Conservation (phyloP, 2,113 vertebrate genomes). For the Odobenus rosmarus region DNA sequence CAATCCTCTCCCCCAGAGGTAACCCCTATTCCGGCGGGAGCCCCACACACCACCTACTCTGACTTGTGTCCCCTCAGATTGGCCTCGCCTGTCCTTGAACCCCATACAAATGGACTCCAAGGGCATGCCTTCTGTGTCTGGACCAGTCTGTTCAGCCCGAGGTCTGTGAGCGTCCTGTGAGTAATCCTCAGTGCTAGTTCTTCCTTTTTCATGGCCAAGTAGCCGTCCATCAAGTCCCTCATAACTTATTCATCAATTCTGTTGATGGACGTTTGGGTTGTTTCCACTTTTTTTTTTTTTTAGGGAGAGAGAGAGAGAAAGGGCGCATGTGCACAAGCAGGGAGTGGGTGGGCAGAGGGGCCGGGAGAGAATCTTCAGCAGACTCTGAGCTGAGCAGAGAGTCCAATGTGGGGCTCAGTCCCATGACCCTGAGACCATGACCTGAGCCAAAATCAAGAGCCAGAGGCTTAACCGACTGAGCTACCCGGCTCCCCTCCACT, state of each 20-base stretch:
- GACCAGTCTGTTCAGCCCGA: not conserved
- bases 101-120: not conserved
- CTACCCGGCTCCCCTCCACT: not conserved
- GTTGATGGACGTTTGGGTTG: not conserved
- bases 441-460: not conserved
- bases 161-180: not conserved
- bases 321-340: not conserved
- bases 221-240: not conserved
- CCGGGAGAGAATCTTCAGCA: not conserved
- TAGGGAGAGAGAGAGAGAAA: not conserved
- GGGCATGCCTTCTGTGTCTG: accelerated
- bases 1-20: no score
- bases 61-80: not conserved
- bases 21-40: not conserved
- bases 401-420: not conserved
- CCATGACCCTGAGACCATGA: not conserved
- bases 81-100: not conserved
- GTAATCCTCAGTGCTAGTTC: no score
- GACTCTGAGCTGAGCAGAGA: not conserved
- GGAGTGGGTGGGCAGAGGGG: not conserved
- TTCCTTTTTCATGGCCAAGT: not conserved
- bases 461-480: not conserved
- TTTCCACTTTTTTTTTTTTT: not conserved
- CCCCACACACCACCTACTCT: not conserved
- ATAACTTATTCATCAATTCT: not conserved